Conservation (phyloP, 2,113 vertebrate genomes). For the Lutjanus erythropterus region DNA sequence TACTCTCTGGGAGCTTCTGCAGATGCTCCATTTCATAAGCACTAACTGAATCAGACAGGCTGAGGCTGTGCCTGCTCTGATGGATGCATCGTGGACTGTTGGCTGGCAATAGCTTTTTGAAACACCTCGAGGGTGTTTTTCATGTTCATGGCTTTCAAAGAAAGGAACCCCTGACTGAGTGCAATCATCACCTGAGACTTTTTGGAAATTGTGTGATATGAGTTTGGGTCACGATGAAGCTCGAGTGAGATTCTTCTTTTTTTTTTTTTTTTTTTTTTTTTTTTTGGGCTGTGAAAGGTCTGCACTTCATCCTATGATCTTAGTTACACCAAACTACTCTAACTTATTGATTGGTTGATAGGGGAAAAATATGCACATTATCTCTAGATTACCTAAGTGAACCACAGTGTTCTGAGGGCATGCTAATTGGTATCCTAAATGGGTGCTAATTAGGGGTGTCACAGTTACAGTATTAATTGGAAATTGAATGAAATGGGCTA, state of each 20-base stretch:
- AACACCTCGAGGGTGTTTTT: conserved; percentile 44
- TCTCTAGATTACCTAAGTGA: no score
- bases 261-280: neutral
- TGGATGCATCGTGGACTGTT: conserved; percentile 38
- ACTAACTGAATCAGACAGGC: conserved; percentile 74
- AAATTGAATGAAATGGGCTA: no score
- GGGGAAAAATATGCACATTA: no score
- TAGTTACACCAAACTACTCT: conserved; percentile 66
- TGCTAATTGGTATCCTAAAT: no score
- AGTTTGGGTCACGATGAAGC: neutral
- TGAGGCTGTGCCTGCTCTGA: conserved; percentile 36
- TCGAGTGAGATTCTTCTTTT: neutral
- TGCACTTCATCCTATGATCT: conserved; percentile 29
- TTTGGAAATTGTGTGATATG: neutral
- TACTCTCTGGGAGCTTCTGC: conserved; percentile 72
- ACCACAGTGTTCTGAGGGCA: no score
- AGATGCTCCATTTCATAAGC: conserved; percentile 76
- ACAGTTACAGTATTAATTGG: no score
- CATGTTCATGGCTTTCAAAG: conserved; percentile 4
- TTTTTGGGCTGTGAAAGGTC: conserved; percentile 7
- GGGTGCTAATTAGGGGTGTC: no score
- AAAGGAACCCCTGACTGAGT: neutral
- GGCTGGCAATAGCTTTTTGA: conserved; percentile 47
- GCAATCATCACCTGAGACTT: neutral
- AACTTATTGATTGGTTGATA: no score